Conservation (phyloP, 2,888 invertebrate genomes). For the Calameuta filiformis region DNA sequence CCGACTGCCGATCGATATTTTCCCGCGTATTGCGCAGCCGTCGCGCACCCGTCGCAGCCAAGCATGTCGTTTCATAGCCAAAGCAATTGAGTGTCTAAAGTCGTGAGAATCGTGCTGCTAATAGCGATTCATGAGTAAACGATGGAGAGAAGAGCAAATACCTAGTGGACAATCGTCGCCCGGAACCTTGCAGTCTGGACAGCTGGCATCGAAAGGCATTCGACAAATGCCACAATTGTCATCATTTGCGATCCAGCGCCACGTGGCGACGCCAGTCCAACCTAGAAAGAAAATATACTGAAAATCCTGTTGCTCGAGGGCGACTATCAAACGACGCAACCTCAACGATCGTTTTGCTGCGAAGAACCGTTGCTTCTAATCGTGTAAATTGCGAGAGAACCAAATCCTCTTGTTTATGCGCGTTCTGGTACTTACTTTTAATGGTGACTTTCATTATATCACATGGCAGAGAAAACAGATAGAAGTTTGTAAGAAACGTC, state of each 20-base stretch:
- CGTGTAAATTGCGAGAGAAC: not conserved
- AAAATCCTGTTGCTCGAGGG: not conserved
- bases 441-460: conserved; percentile 73
- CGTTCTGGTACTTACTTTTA: conserved; percentile 68
- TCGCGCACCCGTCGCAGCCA: too few relatives aligned
- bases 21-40: too few relatives aligned
- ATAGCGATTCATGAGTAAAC: too few relatives aligned
- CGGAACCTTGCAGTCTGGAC: conserved; percentile 96
- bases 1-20: too few relatives aligned
- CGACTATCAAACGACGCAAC: not conserved
- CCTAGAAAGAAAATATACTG: conserved; percentile 65
- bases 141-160: conserved; percentile 39
- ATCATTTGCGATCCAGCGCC: conserved; percentile 99
- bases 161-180: conserved; percentile 97
- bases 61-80: too few relatives aligned
- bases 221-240: conserved; percentile 99
- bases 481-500: not conserved
- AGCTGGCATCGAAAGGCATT: conserved; percentile 98
- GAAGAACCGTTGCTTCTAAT: not conserved
- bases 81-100: too few relatives aligned
- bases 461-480: conserved; percentile 13
- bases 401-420: not conserved
- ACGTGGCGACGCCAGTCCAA: conserved; percentile 96
- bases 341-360: not conserved
- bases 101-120: too few relatives aligned